These are phyloP conservation scores for Allacma fusca DNA, from an alignment of 2,888 invertebrate genomes.

Conservation along the genomic window DNA sequence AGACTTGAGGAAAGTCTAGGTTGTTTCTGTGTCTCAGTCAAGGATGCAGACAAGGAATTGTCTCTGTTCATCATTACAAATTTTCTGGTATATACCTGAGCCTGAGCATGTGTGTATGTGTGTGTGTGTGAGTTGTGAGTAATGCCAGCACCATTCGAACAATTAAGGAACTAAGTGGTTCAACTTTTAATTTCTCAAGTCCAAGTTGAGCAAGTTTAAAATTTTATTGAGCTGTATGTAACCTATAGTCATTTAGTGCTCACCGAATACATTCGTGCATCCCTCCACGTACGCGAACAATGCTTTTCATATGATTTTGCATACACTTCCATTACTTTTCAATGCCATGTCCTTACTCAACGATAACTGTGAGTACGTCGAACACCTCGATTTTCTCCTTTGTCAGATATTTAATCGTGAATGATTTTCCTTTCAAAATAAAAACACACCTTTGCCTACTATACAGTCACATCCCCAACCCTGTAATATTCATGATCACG, in stretches of 20 bases:
- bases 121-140: not conserved
- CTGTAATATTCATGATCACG: constrained; percentile 15
- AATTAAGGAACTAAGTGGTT: constrained; percentile 6
- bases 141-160: not conserved
- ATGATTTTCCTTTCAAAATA: constrained; percentile 28
- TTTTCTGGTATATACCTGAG: not conserved
- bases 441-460: not conserved
- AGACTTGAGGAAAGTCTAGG: constrained; percentile 3
- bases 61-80: not conserved
- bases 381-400: constrained; percentile 14
- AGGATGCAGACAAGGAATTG: constrained; percentile 34
- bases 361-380: constrained; percentile 29
- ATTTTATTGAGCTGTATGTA: no score
- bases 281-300: not conserved
- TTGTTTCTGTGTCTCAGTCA: constrained; percentile 43
- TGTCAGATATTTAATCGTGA: constrained; percentile 10
- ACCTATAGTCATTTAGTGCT: no score
- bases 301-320: not conserved
- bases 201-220: constrained; percentile 36
- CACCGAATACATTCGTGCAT: no score
- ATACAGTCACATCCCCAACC: not conserved
- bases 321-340: constrained; percentile 39
- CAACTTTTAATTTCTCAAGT: constrained; percentile 27
- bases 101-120: not conserved
- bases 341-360: constrained; percentile 46